Conservation (phyloP, 1,140 invertebrate genomes). For the Ephestia elutella region DNA sequence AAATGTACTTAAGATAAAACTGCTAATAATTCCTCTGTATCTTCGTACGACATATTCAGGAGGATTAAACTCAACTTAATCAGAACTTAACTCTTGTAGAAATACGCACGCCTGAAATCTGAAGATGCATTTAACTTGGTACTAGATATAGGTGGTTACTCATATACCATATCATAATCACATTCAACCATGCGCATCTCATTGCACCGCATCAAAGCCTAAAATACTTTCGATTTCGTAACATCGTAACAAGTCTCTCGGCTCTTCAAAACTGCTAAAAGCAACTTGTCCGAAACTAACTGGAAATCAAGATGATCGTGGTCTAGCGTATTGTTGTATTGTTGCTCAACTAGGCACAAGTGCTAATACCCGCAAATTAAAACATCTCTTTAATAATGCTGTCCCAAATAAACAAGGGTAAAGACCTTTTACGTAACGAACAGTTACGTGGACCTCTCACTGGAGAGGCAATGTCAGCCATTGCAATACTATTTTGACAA, state of each 20-base stretch:
- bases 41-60: too few species aligned
- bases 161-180: too few species aligned
- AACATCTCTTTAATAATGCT: constrained; percentile 59
- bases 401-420: constrained; percentile 71
- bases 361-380: constrained; percentile 62
- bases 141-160: too few species aligned
- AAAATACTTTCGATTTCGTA: constrained; percentile 19
- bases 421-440: constrained; percentile 68
- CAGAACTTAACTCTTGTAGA: neutral
- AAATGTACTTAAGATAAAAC: too few species aligned
- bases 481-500: constrained; percentile 58
- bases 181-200: neutral
- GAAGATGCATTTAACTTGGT: too few species aligned
- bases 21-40: too few species aligned
- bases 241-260: constrained; percentile 8
- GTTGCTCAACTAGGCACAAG: constrained; percentile 42
- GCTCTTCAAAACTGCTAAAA: constrained; percentile 42
- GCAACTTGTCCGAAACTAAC: constrained; percentile 47
- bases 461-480: constrained; percentile 69
- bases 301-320: constrained; percentile 39
- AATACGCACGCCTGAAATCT: too few species aligned
- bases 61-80: too few species aligned
- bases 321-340: constrained; percentile 23
- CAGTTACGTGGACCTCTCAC: constrained; percentile 56
- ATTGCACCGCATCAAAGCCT: neutral